These are phyloP conservation scores for Phaenicophaeus curvirostris DNA, from an alignment of 2,797 vertebrate genomes.

Conservation along the genomic window DNA sequence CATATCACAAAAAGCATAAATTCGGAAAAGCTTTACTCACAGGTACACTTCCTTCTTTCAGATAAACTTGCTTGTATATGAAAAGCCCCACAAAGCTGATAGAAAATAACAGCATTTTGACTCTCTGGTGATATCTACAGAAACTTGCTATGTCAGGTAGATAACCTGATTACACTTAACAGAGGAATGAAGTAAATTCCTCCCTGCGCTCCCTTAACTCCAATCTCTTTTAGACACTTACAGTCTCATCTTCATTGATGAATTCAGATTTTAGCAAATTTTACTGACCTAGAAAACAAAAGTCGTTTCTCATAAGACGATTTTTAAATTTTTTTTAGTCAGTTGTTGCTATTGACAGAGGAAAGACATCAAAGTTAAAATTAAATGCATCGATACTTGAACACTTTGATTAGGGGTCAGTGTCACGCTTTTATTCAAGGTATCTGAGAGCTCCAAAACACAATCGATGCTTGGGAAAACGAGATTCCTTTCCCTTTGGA, in stretches of 20 bases:
- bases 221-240: background rate
- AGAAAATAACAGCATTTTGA: background rate
- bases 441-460: background rate
- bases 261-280: background rate
- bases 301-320: background rate
- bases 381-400: background rate
- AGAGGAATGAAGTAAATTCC: background rate
- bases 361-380: background rate
- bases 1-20: background rate
- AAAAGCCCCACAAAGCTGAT: accelerated
- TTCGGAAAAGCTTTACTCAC: background rate
- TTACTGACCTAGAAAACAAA: background rate
- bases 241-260: background rate
- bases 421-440: background rate
- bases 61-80: background rate
- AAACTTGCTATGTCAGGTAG: background rate
- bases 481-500: background rate
- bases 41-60: background rate
- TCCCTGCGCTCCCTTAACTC: background rate
- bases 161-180: background rate
- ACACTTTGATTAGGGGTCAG: background rate
- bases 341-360: background rate
- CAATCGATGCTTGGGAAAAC: background rate
- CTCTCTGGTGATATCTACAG: background rate
- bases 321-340: background rate